phyloP scores from a whole-genome alignment of 2,888 invertebrate species.

The Taenaris catops region DNA sequence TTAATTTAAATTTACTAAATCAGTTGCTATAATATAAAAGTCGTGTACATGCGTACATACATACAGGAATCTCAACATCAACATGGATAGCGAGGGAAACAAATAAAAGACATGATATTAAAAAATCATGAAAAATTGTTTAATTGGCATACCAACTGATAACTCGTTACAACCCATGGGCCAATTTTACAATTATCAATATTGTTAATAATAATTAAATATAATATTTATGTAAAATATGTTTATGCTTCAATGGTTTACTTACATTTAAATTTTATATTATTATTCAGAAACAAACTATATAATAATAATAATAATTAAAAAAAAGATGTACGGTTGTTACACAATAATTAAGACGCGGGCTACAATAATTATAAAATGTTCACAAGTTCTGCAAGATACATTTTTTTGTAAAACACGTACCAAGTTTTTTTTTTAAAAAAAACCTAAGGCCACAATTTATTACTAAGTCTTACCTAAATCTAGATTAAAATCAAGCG shows the following conservation, averaged over 20 bases:
- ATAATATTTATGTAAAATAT: constrained; percentile 79
- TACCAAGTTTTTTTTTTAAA: constrained; percentile 41
- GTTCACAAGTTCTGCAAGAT: constrained; percentile 48
- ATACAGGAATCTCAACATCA: too few relatives aligned
- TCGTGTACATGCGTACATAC: too few relatives aligned
- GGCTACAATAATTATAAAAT: constrained; percentile 63
- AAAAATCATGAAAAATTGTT: constrained; percentile 80
- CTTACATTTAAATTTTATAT: constrained; percentile 78
- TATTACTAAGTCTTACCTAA: constrained; percentile 62
- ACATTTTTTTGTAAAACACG: constrained; percentile 32
- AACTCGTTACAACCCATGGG: constrained; percentile 79
- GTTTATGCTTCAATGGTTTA: constrained; percentile 77
- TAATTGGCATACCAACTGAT: constrained; percentile 78
- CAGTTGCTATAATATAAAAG: too few relatives aligned
- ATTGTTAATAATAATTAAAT: constrained; percentile 79
- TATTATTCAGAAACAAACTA: constrained; percentile 68
- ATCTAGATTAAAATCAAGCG: constrained; percentile 49
- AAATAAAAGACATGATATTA: constrained; percentile 62
- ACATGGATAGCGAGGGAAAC: constrained; percentile 1
- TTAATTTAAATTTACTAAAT: too few relatives aligned
- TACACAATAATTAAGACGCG: constrained; percentile 52
- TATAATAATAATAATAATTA: constrained; percentile 39
- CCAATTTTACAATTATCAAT: constrained; percentile 79
- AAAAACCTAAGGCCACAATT: constrained; percentile 70
- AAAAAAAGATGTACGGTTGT: constrained; percentile 58